These are phyloP conservation scores for Gallinago solitaria DNA, from an alignment of 2,797 vertebrate genomes.

Conservation along the genomic window DNA sequence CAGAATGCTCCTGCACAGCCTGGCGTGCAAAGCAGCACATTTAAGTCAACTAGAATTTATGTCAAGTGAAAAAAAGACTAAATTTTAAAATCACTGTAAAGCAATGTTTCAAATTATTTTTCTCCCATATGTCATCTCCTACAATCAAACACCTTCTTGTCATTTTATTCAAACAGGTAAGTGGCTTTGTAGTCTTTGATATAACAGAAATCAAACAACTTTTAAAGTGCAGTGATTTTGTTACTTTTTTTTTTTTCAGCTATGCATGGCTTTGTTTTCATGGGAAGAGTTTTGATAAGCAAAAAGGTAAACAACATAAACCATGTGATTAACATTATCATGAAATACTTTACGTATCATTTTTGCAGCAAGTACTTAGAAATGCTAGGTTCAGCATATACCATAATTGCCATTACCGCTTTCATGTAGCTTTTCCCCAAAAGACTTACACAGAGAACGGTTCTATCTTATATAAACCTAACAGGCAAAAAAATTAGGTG, in stretches of 20 bases:
- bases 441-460: background rate
- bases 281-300: background rate
- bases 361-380: background rate
- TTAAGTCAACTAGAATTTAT: background rate
- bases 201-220: background rate
- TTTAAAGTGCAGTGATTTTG: background rate
- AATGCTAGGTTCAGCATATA: background rate
- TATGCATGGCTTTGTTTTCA: background rate
- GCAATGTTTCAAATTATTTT: background rate
- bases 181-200: background rate
- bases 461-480: background rate
- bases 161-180: background rate
- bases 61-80: background rate
- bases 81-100: conserved; percentile 2
- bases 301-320: background rate
- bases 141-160: background rate
- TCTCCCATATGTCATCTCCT: background rate
- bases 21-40: background rate
- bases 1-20: background rate
- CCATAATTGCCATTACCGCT: background rate
- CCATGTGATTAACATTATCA: background rate
- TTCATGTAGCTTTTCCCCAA: background rate
- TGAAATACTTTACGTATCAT: background rate
- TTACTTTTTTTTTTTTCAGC: background rate
- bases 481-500: background rate